Base-by-base conservation (phyloP, 2,113 vertebrate genomes). In the Chamaetylas fuelleborni region DNA sequence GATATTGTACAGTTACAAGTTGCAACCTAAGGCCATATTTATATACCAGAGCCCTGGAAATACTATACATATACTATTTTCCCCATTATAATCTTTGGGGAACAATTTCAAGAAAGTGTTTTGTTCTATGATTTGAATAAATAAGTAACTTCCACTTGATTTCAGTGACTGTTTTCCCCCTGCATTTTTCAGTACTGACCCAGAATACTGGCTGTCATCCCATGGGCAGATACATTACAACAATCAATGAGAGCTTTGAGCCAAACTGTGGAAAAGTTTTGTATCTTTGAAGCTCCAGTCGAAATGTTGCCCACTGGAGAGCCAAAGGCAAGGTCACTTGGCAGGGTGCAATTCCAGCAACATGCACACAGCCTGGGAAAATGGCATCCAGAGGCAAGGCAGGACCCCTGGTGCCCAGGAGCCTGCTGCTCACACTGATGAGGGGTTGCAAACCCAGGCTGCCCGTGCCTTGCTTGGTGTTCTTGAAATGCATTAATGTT, bases 381-480 rank as follows among this genome's bases (percentile, higher is more conserved):
- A 67, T 4, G 20, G 69, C 54, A 80, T 3, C 14, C 3, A 77
- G 71, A 36, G 60, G 54, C 31, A 66, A 58, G 42, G 1, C 0
- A 51, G 64, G 29, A 43, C 14, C 24, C 19, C 26, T 31, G 34
- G 56, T 83, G 45, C 54, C 69, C 57, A 50, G 65, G 48, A 76
- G 36, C 40, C 17, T 29, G 6, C 66, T 53, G 50, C 78, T 45
- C 34, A 43, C 19, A 4, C 12, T 43, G 31, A 62, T 45, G 36
- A 38, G 81, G 42, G 71, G 38, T 65, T 62, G 26, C 40, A 38
- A 92, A n/a, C 45, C 40, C 92, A 78, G 56, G 64, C 65, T 84
- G 65, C 43, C 56, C 40, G 15, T 0, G 0, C 69, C 62, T 88
- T 3, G 0, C 67, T 74, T 26, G 28, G 23, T 17, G 19, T 66